Evolutionary conservation across 1,140 invertebrate genomes (phyloP).

Genomic region (Ceratosolen solmsi): DNA sequence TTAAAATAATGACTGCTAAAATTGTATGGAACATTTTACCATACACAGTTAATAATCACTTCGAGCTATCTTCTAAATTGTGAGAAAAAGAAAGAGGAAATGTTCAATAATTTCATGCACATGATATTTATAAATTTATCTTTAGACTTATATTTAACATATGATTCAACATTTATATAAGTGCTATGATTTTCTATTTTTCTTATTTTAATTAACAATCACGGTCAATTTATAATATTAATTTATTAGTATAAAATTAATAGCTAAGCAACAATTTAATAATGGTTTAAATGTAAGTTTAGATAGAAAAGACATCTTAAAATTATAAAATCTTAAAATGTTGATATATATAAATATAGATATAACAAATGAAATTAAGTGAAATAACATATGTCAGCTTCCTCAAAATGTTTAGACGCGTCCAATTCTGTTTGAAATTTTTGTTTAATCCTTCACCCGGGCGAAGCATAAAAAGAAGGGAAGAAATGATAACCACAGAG

Average conservation of each 20-base stretch:
- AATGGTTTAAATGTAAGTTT: background rate
- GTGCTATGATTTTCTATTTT: background rate
- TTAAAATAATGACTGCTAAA: background rate
- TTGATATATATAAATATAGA: background rate
- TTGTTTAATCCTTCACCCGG: constrained; percentile 2
- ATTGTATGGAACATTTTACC: background rate
- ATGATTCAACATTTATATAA: background rate
- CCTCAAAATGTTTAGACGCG: constrained; percentile 44
- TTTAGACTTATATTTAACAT: background rate
- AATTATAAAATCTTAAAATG: background rate
- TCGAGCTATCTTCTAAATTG: constrained; percentile 3
- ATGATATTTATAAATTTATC: background rate
- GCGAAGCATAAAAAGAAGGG: background rate
- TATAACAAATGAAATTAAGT: too few species aligned
- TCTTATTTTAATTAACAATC: background rate
- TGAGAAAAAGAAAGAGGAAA: background rate
- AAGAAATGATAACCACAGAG: background rate
- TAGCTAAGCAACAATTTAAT: background rate
- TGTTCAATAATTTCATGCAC: background rate
- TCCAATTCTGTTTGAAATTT: constrained; percentile 36
- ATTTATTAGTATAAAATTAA: too few species aligned
- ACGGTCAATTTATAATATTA: too few species aligned
- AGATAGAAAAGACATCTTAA: too few species aligned
- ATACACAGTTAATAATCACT: background rate
- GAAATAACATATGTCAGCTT: too few species aligned